phyloP scores from a whole-genome alignment of 53 echinoderm and acorn worm genomes.

The Mesocentrotus franciscanus region DNA sequence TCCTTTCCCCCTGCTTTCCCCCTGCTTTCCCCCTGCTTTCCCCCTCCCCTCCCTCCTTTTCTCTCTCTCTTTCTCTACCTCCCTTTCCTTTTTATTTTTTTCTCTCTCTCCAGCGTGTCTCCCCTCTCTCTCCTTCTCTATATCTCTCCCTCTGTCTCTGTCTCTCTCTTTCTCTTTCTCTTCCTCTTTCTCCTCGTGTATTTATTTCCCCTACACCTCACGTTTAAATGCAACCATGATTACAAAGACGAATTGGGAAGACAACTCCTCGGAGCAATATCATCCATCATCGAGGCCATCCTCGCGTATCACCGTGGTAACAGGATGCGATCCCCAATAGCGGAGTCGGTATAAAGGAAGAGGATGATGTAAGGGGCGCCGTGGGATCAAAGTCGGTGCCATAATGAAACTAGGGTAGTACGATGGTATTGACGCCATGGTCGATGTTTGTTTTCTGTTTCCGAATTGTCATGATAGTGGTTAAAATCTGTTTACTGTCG shows the following conservation, averaged over 20 bases:
- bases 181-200: neutral
- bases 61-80: neutral
- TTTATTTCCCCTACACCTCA: neutral
- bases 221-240: slow-evolving; percentile 27
- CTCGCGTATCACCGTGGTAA: slow-evolving; percentile 8
- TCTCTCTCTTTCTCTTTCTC: neutral
- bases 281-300: slow-evolving; percentile 45
- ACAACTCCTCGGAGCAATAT: slow-evolving; percentile 25
- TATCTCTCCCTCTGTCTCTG: neutral
- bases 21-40: neutral
- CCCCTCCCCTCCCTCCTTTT: neutral
- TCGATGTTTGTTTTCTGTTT: too few species aligned
- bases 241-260: slow-evolving; percentile 34
- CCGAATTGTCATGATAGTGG: too few species aligned
- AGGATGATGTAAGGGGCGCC: neutral
- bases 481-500: too few species aligned
- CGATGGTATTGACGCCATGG: neutral
- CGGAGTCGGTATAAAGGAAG: neutral
- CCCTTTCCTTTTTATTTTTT: too few species aligned
- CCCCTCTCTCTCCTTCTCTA: neutral
- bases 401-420: neutral
- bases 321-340: slow-evolving; percentile 35
- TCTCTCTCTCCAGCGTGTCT: neutral
- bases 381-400: neutral
- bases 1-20: neutral